These are phyloP conservation scores for Agriotes lineatus DNA, from an alignment of 2,888 invertebrate species.

Conservation along the genomic window DNA sequence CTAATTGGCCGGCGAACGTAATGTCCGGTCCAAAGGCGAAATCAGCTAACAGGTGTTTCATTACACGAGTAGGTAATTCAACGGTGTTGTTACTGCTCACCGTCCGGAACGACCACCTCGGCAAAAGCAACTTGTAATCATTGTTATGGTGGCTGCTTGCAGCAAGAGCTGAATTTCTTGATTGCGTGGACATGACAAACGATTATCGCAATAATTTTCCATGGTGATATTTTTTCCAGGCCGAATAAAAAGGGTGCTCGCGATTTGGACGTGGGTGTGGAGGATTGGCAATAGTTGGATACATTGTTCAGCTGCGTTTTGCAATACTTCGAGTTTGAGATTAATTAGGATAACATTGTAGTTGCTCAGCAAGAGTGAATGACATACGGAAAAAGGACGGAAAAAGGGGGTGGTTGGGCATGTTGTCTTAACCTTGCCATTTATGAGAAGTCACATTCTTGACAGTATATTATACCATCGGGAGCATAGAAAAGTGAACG, in stretches of 20 bases:
- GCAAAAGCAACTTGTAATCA: conserved; percentile 6
- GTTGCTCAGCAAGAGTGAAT: no score
- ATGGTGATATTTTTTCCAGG: neutral
- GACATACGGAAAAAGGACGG: no score
- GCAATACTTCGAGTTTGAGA: no score
- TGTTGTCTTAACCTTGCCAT: no score
- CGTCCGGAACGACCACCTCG: conserved; percentile 20
- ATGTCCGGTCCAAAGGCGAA: conserved; percentile 2
- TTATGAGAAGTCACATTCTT: no score
- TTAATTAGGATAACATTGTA: no score
- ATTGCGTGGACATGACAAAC: conserved; percentile 8
- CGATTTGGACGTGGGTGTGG: neutral
- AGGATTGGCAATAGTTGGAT: no score
- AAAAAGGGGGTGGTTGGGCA: no score
- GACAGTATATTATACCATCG: no score
- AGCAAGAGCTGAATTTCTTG: neutral
- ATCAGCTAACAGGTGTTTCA: conserved; percentile 23
- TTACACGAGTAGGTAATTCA: conserved; percentile 21
- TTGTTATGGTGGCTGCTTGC: neutral
- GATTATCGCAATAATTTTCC: neutral
- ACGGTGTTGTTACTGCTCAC: conserved; percentile 6
- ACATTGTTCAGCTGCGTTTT: no score
- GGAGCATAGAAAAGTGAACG: no score
- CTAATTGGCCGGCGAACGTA: conserved; percentile 12
- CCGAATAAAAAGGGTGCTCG: neutral